phyloP scores from a whole-genome alignment of 53 echinoderm and acorn worm genomes.

The Apostichopus leukothele region DNA sequence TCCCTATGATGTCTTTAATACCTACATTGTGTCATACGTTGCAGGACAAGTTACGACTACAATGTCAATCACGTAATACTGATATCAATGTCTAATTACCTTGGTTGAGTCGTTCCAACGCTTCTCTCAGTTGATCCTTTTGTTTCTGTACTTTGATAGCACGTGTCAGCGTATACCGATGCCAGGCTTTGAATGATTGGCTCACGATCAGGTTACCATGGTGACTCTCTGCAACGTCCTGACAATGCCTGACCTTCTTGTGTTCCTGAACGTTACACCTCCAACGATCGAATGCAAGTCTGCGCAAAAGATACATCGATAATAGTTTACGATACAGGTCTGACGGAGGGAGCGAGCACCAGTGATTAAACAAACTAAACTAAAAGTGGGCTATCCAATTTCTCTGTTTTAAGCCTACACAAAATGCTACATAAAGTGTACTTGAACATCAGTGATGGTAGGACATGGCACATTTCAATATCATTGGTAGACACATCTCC shows the following conservation, averaged over 20 bases:
- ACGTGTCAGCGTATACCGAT: conserved; percentile 57
- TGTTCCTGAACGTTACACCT: conserved; percentile 15
- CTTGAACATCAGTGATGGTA: too few relatives aligned
- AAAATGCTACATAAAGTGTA: too few relatives aligned
- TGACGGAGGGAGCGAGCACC: too few relatives aligned
- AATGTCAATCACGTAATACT: not conserved
- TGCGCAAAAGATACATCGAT: not conserved
- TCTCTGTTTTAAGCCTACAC: too few relatives aligned
- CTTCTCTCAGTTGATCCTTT: conserved; percentile 36
- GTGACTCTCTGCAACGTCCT: conserved; percentile 48
- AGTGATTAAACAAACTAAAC: too few relatives aligned
- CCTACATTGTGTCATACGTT: too few relatives aligned
- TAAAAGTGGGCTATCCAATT: too few relatives aligned
- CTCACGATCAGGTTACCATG: conserved; percentile 37
- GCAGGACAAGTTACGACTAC: too few relatives aligned
- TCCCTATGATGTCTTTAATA: too few relatives aligned
- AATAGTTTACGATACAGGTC: too few relatives aligned
- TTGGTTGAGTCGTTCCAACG: conserved; percentile 18
- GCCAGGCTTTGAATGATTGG: conserved; percentile 61
- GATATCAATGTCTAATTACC: conserved; percentile 40
- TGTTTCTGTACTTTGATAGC: conserved; percentile 47
- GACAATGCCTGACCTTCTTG: conserved; percentile 20
- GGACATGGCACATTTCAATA: too few relatives aligned
- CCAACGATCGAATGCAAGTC: conserved; percentile 61
- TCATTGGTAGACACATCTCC: too few relatives aligned